Conservation (phyloP, 1,140 invertebrate genomes). For the Leptoteleia sp. region DNA sequence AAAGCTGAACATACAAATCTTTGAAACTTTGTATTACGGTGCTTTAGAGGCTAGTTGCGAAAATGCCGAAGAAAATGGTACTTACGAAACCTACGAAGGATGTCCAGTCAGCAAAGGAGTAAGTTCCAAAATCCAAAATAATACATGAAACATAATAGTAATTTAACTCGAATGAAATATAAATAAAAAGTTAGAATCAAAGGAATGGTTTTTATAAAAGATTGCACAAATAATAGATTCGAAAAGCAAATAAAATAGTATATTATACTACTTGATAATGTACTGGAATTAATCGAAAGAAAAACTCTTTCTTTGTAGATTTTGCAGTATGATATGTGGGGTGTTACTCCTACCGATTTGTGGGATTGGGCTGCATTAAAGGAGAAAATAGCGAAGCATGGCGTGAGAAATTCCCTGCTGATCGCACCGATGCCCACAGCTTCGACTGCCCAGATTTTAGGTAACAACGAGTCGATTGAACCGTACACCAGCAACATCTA, state of each 20-base stretch:
- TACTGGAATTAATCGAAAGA: too few relatives aligned
- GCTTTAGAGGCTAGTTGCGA: constrained; percentile 98
- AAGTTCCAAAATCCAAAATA: constrained; percentile 68
- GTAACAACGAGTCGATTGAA: constrained; percentile 99
- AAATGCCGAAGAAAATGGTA: constrained; percentile 91
- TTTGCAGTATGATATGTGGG: constrained; percentile 99
- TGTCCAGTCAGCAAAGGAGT: constrained; percentile 96
- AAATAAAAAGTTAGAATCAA: too few relatives aligned
- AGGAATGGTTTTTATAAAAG: not conserved
- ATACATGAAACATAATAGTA: too few relatives aligned
- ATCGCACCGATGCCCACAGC: constrained; percentile 99
- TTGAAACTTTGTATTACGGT: constrained; percentile 98
- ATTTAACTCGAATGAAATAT: too few relatives aligned
- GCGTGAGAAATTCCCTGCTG: constrained; percentile 96
- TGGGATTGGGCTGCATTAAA: constrained; percentile 96
- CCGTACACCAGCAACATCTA: constrained; percentile 99
- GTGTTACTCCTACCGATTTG: constrained; percentile 91
- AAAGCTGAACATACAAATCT: constrained; percentile 94
- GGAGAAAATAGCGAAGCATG: constrained; percentile 93
- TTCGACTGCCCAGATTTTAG: constrained; percentile 99
- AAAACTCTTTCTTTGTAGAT: constrained; percentile 83
- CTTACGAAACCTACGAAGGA: constrained; percentile 95
- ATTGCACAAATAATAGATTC: too few relatives aligned
- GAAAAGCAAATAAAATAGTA: too few relatives aligned
- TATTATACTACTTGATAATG: too few relatives aligned